These are phyloP conservation scores for Aethes cnicana DNA, from an alignment of 2,888 invertebrate genomes.

Conservation along the genomic window DNA sequence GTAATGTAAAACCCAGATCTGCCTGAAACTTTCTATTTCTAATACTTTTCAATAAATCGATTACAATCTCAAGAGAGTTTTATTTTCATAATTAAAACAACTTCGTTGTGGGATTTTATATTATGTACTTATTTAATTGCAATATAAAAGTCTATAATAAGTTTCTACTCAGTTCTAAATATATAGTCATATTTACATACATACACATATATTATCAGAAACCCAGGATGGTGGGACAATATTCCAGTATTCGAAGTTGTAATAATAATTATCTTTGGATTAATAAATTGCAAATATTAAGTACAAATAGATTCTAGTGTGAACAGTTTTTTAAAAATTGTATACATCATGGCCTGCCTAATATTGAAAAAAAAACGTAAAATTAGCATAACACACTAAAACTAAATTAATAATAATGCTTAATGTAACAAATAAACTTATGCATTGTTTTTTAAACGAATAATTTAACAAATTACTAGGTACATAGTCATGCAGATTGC, in stretches of 20 bases:
- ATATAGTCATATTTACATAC: slow-evolving; percentile 39
- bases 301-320: not conserved
- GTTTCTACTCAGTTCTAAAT: slow-evolving; percentile 30
- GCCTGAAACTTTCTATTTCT: slow-evolving; percentile 43
- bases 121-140: slow-evolving; percentile 44
- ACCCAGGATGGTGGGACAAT: no score
- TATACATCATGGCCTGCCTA: not conserved
- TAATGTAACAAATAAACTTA: not conserved
- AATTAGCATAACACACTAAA: not conserved
- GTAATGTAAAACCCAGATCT: slow-evolving; percentile 41
- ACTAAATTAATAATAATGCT: no score
- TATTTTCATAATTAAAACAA: slow-evolving; percentile 33
- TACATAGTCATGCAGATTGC: not conserved
- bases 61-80: slow-evolving; percentile 31
- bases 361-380: not conserved
- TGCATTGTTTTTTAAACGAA: slow-evolving; percentile 2
- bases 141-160: slow-evolving; percentile 42
- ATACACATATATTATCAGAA: no score
- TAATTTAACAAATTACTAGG: slow-evolving; percentile 17
- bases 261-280: slow-evolving; percentile 14
- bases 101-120: slow-evolving; percentile 43
- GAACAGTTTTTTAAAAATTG: not conserved
- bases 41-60: slow-evolving; percentile 45
- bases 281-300: slow-evolving; percentile 9
- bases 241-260: no score